Conservation (phyloP, 2,797 vertebrate genomes). For the Micropoecilia bifurca region DNA sequence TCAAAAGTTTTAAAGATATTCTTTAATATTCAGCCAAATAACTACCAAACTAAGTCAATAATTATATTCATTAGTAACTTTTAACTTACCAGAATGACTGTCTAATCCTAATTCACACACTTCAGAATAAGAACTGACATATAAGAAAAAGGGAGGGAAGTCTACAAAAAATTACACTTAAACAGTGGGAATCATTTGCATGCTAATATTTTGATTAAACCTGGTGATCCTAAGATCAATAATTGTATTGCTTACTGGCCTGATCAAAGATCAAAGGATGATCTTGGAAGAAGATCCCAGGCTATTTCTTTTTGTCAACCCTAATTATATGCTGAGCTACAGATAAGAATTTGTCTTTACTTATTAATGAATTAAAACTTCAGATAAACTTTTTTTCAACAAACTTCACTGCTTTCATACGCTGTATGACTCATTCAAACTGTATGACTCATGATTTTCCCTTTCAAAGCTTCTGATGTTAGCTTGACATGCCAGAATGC, state of each 20-base stretch:
- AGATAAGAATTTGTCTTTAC: background rate
- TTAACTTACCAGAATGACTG: background rate
- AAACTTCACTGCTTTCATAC: slow-evolving; percentile 36
- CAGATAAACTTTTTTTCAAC: background rate
- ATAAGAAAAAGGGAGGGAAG: background rate
- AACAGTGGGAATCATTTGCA: background rate
- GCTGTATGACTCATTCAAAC: slow-evolving; percentile 6
- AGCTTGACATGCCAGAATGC: slow-evolving; percentile 30
- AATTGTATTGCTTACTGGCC: background rate
- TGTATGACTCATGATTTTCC: slow-evolving; percentile 30
- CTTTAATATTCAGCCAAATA: background rate
- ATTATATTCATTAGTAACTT: background rate
- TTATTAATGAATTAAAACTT: background rate
- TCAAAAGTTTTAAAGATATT: background rate
- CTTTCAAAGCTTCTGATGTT: slow-evolving; percentile 40
- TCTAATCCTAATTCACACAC: background rate
- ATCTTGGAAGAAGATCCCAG: background rate
- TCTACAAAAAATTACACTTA: background rate
- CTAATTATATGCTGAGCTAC: background rate
- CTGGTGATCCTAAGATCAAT: background rate
- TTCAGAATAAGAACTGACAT: background rate
- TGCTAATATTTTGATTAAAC: background rate
- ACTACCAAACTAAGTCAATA: background rate
- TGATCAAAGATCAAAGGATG: background rate
- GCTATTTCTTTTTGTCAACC: background rate